These are phyloP conservation scores for Diorhabda sublineata DNA, from an alignment of 1,140 invertebrate genomes.

Conservation along the genomic window DNA sequence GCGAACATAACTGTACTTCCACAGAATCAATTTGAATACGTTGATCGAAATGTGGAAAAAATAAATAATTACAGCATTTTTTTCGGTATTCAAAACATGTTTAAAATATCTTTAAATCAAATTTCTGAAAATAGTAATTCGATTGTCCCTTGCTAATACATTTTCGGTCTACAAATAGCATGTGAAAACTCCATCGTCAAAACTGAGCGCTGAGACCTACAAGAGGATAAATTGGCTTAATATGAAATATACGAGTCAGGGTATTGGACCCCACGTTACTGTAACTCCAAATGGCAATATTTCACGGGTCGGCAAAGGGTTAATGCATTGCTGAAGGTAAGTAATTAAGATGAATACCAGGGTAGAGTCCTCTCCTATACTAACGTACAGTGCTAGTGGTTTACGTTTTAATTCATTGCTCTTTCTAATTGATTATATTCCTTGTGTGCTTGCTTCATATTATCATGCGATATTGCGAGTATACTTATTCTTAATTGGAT, in stretches of 20 bases:
- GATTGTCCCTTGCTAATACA: too few relatives aligned
- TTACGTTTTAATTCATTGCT: conserved; percentile 2
- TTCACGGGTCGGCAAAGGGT: conserved; percentile 1
- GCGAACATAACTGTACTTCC: too few relatives aligned
- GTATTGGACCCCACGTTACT: neutral
- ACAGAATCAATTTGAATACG: too few relatives aligned
- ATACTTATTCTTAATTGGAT: neutral
- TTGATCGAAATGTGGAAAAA: too few relatives aligned
- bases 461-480: neutral
- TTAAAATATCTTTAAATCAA: too few relatives aligned
- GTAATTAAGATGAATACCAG: conserved; percentile 2
- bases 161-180: neutral
- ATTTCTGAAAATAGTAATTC: too few relatives aligned
- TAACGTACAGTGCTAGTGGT: neutral
- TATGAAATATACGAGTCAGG: conserved; percentile 1
- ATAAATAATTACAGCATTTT: too few relatives aligned
- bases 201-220: neutral
- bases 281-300: neutral
- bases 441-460: neutral
- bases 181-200: neutral
- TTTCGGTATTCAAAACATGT: too few relatives aligned
- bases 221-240: neutral
- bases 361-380: neutral
- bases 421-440: neutral
- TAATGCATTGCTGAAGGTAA: conserved; percentile 2